Base-by-base conservation (phyloP, 1,140 invertebrate genomes). In the Physella acuta region DNA sequence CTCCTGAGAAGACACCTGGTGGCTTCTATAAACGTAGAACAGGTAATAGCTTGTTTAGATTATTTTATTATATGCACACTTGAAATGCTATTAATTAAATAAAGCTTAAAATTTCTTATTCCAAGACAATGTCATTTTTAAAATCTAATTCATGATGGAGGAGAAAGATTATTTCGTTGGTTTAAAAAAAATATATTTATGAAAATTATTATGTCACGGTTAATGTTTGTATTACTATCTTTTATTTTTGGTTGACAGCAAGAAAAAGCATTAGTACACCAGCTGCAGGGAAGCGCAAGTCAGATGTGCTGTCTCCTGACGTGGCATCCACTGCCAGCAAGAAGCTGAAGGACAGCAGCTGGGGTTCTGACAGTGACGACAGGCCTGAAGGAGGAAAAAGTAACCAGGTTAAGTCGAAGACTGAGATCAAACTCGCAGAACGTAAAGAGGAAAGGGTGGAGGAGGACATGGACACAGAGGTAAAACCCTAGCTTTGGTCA, bases 1-100 rank as follows among this genome's bases (percentile, higher is more conserved):
- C 75, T 36, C 71, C 71, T 56, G 66, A 69, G 14, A 73, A 73
- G 37, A 76, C 78, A 52, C 74, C 73, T n/a, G 69, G 65, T 72
- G 73, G 73, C 31, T 68, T 78, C 30, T 76, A 76, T 28, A 72
- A 70, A 44, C 68, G 78, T 49, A 79, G 73, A 75, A 79, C 78
- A 70, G 78, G 78, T 79, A 63, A n/a, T n/a, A n/a, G n/a, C n/a
- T n/a, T n/a, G n/a, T n/a, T n/a, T n/a, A 44, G 8, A 20, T 44
- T 44, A 44, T 11, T 8, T 44, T 20, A 8, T 20, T 11, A 44
- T 20, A 44, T 44, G 39, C 20, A 44, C 8, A 44, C 8, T 11
- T 20, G 20, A 11, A 20, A 8, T 20, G 8, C 8, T 8, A 20
- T 44, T 44, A 8, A 44, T 11, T 20, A 44, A 44, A 20, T 44